Evolutionary conservation across 1,140 invertebrate species (phyloP), one percentile per base, ranked within the genome.

Genomic region (Orussus abietinus): DNA sequence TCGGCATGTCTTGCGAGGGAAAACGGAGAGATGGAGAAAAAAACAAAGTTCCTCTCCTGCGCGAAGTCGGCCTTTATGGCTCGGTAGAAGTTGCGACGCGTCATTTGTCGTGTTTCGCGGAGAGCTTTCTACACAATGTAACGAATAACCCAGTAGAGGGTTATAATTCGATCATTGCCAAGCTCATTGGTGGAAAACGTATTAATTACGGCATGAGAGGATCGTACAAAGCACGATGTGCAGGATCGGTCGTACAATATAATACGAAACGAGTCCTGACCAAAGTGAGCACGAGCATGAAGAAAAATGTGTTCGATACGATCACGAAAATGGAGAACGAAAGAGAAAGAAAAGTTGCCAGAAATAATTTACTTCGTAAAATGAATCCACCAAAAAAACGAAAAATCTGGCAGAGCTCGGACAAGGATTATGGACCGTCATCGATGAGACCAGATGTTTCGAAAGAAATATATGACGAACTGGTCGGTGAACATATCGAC

Each of bases 101-200:
- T 2, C 18, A 32, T 12, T 42, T 53, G 19, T 41, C 32, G 30
- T 5, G 11, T 35, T 29, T 54, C 43, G 42, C 52, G 15, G 20
- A 42, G 4, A 56, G 55, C 30, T 47, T 66, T 10, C 45, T 73
- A 5, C 20, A 56, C 3, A 59, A 69, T 39, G 51, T 53, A 17
- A 67, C 62, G 20, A 74, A 59, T 22, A 74, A 74, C 45, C 10
- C 28, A 13, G 63, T 57, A 6, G 72, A 75, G 57, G 17, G 33
- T 17, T 72, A 57, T 43, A 59, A 68, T 42, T 42, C 39, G 14
- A 37, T 46, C n/a, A 13, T 62, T 0, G 40, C 37, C n/a, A 69
- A 69, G 45, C 51, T 49, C 39, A 40, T 60, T 17, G 58, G 55
- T 12, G 67, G 63, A 6, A 69, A 72, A 47, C 42, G 58, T 32